A percentile compares a stretch with the other conserved stretches of the same genome.
Conservation (phyloP, 2,888 invertebrate genomes). For the Nomada goodeniana region DNA sequence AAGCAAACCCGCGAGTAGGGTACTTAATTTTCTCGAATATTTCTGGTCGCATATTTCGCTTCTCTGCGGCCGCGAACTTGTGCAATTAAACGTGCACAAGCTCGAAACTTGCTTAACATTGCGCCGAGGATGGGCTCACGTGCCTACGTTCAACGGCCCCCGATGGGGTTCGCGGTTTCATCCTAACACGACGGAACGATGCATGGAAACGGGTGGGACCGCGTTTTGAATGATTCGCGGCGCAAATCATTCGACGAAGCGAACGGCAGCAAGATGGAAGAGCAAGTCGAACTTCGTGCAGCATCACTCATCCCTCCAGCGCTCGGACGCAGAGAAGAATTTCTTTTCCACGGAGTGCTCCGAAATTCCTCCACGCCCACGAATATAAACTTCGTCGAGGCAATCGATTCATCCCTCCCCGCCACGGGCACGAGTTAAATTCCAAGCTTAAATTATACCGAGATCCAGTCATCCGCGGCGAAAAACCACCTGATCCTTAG, state of each 20-base stretch:
- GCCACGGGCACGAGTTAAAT: conserved; percentile 24
- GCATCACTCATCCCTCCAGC: not conserved
- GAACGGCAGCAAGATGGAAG: not conserved
- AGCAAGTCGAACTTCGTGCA: not conserved
- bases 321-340: not conserved
- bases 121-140: not conserved
- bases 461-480: conserved; percentile 40
- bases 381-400: not conserved
- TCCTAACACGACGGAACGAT: conserved; percentile 6
- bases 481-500: conserved; percentile 35
- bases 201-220: too few relatives aligned
- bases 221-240: not conserved
- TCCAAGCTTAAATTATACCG: conserved; percentile 34
- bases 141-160: conserved; percentile 12
- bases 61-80: conserved; percentile 49
- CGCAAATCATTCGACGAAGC: not conserved
- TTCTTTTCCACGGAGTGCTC: not conserved
- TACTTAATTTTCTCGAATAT: conserved; percentile 66
- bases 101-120: conserved; percentile 50
- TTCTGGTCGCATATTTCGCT: conserved; percentile 57
- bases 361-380: not conserved
- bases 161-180: conserved; percentile 9
- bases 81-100: conserved; percentile 56
- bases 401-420: conserved; percentile 7
- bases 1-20: conserved; percentile 17